phyloP scores from a whole-genome alignment of 2,797 vertebrate species.

The Artibeus jamaicensis region DNA sequence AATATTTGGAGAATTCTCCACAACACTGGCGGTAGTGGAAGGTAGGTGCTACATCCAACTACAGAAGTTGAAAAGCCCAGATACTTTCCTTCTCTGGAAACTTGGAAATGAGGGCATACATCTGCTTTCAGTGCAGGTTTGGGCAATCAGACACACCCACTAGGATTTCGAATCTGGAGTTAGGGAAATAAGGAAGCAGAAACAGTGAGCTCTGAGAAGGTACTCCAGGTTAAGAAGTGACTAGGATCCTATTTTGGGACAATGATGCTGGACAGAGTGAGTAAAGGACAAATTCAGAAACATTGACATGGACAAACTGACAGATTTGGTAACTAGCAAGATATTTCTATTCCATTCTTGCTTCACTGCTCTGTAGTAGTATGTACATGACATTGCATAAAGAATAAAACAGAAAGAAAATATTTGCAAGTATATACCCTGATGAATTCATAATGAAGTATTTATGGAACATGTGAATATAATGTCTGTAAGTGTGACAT shows the following conservation, averaged over 20 bases:
- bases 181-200: neutral
- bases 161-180: neutral
- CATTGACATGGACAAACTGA: neutral
- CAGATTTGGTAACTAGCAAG: neutral
- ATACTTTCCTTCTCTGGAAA: neutral
- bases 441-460: constrained; percentile 41
- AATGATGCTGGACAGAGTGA: neutral
- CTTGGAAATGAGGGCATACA: neutral
- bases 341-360: neutral
- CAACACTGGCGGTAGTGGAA: neutral
- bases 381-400: neutral
- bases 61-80: neutral
- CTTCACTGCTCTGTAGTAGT: neutral
- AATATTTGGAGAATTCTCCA: neutral
- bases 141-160: neutral
- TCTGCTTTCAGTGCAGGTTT: neutral
- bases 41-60: neutral
- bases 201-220: neutral
- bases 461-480: constrained; percentile 45
- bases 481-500: constrained; percentile 55
- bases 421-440: constrained; percentile 55
- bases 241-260: neutral
- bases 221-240: neutral
- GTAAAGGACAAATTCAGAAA: neutral
- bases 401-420: constrained; percentile 29